These are phyloP conservation scores for Arothron firmamentum DNA, from an alignment of 2,113 vertebrate species.

Conservation along the genomic window DNA sequence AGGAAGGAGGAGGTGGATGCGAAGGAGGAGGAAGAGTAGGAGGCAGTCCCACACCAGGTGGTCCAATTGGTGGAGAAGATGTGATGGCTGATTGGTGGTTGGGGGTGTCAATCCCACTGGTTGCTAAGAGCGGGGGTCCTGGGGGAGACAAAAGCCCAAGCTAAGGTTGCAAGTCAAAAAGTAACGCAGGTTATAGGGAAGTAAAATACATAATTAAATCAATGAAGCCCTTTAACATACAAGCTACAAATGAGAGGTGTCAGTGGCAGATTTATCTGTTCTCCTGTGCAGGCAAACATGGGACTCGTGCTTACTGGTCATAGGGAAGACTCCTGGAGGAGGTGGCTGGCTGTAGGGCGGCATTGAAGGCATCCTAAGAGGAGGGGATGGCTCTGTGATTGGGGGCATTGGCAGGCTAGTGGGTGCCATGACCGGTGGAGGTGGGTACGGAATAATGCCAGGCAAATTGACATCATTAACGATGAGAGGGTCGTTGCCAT, in stretches of 20 bases:
- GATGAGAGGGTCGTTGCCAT: conserved; percentile 90
- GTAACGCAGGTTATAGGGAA: not conserved
- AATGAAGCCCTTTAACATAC: not conserved
- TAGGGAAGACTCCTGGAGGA: conserved; percentile 87
- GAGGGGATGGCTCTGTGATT: conserved; percentile 65
- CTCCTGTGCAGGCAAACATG: too few relatives aligned
- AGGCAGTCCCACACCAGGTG: conserved; percentile 85
- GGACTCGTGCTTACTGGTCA: conserved; percentile 77
- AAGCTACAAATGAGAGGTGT: too few relatives aligned
- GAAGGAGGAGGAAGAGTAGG: conserved; percentile 74
- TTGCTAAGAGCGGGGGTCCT: conserved; percentile 88
- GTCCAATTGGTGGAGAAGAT: conserved; percentile 84
- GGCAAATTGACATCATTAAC: conserved; percentile 93
- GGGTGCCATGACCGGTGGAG: conserved; percentile 82
- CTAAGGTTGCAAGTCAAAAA: conserved; percentile 44
- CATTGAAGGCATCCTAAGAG: conserved; percentile 79
- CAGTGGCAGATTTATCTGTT: too few relatives aligned
- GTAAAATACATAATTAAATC: not conserved
- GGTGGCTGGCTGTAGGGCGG: conserved; percentile 82
- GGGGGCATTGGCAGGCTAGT: conserved; percentile 75
- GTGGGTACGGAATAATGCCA: conserved; percentile 94
- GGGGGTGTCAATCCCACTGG: conserved; percentile 83
- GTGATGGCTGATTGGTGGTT: conserved; percentile 84
- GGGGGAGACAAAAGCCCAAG: conserved; percentile 67
- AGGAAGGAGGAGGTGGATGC: conserved; percentile 58